Evolutionary conservation across 2,888 invertebrate species (phyloP).

Genomic region (Azorinus chamasolen): DNA sequence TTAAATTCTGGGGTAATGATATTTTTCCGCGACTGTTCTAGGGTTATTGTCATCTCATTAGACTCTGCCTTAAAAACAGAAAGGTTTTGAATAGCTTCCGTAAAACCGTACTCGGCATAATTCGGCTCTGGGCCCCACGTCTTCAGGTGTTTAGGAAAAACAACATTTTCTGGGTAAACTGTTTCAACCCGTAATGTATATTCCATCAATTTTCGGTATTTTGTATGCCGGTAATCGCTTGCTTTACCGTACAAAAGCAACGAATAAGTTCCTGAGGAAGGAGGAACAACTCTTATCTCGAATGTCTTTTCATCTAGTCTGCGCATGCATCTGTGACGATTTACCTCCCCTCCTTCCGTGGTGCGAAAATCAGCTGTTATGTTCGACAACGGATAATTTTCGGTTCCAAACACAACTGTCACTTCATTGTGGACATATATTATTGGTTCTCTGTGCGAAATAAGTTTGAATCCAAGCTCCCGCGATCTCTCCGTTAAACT

Average conservation of each 20-base stretch:
- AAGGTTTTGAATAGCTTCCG: conserved; percentile 55
- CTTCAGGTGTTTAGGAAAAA: conserved; percentile 62
- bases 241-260: conserved; percentile 64
- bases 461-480: conserved; percentile 52
- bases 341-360: conserved; percentile 31
- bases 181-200: conserved; percentile 54
- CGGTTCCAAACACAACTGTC: conserved; percentile 52
- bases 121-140: conserved; percentile 67
- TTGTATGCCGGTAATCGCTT: conserved; percentile 61
- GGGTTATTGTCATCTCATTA: conserved; percentile 49
- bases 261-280: conserved; percentile 58
- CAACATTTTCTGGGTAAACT: conserved; percentile 31
- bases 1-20: conserved; percentile 57
- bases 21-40: conserved; percentile 55
- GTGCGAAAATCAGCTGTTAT: conserved; percentile 51
- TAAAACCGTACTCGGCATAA: conserved; percentile 66
- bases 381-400: conserved; percentile 57
- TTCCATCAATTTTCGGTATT: conserved; percentile 57
- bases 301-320: conserved; percentile 51
- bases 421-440: conserved; percentile 57
- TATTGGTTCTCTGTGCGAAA: conserved; percentile 64
- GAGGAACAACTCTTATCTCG: conserved; percentile 63
- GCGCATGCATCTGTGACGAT: conserved; percentile 55
- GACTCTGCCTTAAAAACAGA: conserved; percentile 51
- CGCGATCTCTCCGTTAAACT: conserved; percentile 57